A percentile compares a stretch with the other conserved stretches of the same genome.
Evolutionary conservation across 2,797 vertebrate genomes (phyloP).

Genomic region (Periophthalmus magnuspinnatus): DNA sequence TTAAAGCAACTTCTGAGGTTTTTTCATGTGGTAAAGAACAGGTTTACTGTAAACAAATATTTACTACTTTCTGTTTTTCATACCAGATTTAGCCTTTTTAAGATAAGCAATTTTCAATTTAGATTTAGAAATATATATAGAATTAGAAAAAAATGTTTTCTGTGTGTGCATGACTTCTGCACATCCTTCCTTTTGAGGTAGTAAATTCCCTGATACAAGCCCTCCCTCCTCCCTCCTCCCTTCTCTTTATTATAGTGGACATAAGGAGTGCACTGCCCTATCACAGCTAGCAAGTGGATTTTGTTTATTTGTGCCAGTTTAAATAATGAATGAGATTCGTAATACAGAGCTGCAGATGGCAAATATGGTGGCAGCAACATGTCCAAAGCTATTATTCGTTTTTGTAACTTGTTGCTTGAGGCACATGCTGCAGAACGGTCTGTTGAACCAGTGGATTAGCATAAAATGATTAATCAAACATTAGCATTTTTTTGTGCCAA

Average conservation of each 20-base stretch:
- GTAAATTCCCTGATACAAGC: too few species aligned
- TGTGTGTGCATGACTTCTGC: background rate
- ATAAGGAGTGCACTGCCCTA: too few species aligned
- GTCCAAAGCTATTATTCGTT: conserved; percentile 1
- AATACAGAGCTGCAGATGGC: background rate
- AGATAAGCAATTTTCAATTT: too few species aligned
- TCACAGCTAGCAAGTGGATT: background rate
- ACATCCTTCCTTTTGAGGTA: background rate
- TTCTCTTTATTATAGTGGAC: too few species aligned
- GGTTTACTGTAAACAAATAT: conserved; percentile 10
- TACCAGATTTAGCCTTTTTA: background rate
- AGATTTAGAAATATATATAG: too few species aligned
- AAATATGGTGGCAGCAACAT: conserved; percentile 1
- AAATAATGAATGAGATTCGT: conserved; percentile 3
- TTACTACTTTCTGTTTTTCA: background rate
- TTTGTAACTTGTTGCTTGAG: background rate
- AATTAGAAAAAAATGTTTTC: too few species aligned
- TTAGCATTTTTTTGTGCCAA: background rate
- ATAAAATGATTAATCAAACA: background rate
- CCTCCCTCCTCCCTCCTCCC: too few species aligned
- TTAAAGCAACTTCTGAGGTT: conserved; percentile 19
- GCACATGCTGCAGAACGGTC: background rate
- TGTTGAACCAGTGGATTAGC: background rate
- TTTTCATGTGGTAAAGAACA: conserved; percentile 4
- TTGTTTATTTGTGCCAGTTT: conserved; percentile 11